A percentile compares a stretch with the other conserved stretches of the same genome.
These are phyloP conservation scores for Scalopus aquaticus DNA, from an alignment of 2,113 vertebrate species.

Conservation along the genomic window DNA sequence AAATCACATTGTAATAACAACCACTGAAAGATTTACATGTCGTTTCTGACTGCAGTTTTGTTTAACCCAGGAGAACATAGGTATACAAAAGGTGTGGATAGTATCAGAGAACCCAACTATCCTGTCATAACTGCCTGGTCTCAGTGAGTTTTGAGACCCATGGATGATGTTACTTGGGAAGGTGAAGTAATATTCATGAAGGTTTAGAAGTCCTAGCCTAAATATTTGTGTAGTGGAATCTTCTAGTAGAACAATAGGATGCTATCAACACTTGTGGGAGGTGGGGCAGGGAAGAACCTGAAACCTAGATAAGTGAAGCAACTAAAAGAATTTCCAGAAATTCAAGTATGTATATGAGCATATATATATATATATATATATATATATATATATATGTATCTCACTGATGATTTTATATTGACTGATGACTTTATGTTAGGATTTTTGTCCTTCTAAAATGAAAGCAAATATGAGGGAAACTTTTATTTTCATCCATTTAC, in stretches of 20 bases:
- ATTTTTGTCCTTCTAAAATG: conserved; percentile 30
- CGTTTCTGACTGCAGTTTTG: neutral
- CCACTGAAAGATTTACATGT: neutral
- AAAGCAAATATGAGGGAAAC: neutral
- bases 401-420: neutral
- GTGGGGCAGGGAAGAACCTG: neutral
- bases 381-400: neutral
- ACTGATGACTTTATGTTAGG: neutral
- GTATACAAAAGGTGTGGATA: neutral
- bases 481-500: conserved; percentile 1
- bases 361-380: neutral
- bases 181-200: neutral
- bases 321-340: conserved; percentile 10
- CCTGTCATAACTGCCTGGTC: neutral
- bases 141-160: neutral
- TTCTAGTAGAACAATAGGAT: neutral
- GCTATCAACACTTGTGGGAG: neutral
- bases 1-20: neutral
- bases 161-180: neutral
- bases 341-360: neutral
- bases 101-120: neutral
- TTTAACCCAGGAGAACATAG: neutral
- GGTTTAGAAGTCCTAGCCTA: conserved; percentile 51
- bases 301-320: too few species aligned
- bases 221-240: conserved; percentile 56